A percentile compares a stretch with the other conserved stretches of the same genome.
These are phyloP conservation scores for Bettongia penicillata DNA, from an alignment of 2,113 vertebrate genomes.

Conservation along the genomic window DNA sequence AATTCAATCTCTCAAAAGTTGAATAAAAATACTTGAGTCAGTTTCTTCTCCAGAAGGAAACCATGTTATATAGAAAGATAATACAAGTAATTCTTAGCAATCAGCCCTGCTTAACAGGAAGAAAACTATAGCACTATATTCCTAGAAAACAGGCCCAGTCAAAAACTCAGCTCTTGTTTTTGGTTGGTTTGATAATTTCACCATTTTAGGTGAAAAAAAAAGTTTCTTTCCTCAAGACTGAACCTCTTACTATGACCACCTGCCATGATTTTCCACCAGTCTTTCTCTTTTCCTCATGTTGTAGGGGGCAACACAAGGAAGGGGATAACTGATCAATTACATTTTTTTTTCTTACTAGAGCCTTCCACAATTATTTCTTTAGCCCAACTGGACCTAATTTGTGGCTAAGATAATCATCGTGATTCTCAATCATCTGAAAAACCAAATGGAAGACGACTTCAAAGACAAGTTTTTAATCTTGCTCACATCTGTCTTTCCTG, in stretches of 20 bases:
- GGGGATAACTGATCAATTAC: neutral
- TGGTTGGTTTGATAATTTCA: slow-evolving; percentile 39
- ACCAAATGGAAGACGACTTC: neutral
- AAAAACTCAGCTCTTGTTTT: neutral
- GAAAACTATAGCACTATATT: neutral
- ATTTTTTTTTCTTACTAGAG: neutral
- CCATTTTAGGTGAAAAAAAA: slow-evolving; percentile 1
- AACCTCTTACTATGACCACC: neutral
- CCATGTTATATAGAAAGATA: neutral
- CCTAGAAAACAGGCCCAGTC: slow-evolving; percentile 17
- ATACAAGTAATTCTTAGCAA: neutral
- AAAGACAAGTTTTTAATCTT: neutral
- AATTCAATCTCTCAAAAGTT: neutral
- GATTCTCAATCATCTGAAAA: slow-evolving; percentile 44
- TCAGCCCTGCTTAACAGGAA: slow-evolving; percentile 6
- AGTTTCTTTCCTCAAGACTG: neutral
- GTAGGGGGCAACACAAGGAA: neutral
- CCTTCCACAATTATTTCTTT: slow-evolving; percentile 33
- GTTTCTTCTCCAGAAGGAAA: neutral
- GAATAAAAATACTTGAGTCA: slow-evolving; percentile 11
- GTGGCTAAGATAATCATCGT: neutral
- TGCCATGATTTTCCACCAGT: neutral
- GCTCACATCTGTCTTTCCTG: neutral
- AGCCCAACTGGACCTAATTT: slow-evolving; percentile 12
- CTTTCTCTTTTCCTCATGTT: neutral